These are phyloP conservation scores for Bucco capensis DNA, from an alignment of 2,113 vertebrate species.

Conservation along the genomic window DNA sequence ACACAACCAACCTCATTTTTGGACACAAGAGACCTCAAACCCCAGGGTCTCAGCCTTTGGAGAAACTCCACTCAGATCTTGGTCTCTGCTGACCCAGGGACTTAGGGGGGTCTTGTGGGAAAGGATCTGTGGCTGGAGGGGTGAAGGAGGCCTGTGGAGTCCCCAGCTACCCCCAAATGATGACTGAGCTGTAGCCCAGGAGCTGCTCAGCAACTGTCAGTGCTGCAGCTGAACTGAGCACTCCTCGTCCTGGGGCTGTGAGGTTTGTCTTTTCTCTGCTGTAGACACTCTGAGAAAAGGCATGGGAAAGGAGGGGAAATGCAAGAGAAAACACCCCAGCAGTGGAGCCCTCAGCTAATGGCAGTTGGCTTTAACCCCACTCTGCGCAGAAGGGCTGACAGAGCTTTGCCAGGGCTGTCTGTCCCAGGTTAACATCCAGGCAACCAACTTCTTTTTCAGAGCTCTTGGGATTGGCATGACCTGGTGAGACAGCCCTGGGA, in stretches of 20 bases:
- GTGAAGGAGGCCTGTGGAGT: not conserved
- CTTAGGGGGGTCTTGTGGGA: accelerated
- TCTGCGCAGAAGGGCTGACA: accelerated
- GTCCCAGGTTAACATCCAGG: not conserved
- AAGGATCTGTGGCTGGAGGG: accelerated
- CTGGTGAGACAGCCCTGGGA: accelerated
- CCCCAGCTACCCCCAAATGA: not conserved
- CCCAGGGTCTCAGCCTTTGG: not conserved
- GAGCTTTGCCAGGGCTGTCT: not conserved
- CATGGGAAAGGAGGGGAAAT: not conserved
- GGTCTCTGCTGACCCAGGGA: not conserved
- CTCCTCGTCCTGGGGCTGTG: not conserved
- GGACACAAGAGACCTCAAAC: accelerated
- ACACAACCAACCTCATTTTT: not conserved
- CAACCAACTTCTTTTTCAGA: not conserved
- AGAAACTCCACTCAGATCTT: not conserved
- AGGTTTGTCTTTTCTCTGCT: not conserved
- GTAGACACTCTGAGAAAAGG: not conserved
- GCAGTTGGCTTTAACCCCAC: not conserved
- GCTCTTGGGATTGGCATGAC: not conserved
- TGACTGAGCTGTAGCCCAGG: not conserved
- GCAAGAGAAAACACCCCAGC: accelerated
- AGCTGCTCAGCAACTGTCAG: not conserved
- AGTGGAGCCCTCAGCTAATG: not conserved
- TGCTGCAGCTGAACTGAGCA: accelerated